Evolutionary conservation across 1,140 invertebrate species (phyloP).

Genomic region (Trypoxylus dichotomus): DNA sequence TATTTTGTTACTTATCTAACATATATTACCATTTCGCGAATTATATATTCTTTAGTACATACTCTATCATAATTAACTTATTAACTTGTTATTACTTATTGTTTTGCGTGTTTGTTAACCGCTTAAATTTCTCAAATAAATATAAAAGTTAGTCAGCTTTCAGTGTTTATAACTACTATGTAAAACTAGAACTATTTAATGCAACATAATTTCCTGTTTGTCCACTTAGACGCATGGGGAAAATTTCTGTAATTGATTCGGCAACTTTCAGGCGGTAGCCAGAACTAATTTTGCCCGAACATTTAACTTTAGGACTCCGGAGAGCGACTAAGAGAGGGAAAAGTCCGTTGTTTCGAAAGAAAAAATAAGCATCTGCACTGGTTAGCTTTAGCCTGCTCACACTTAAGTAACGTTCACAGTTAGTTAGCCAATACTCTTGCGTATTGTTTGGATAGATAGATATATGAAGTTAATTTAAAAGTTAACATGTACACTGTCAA

Average conservation of each 20-base stretch:
- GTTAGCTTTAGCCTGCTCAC: too few species aligned
- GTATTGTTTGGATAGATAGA: too few species aligned
- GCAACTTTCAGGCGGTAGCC: not conserved
- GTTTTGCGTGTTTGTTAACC: not conserved
- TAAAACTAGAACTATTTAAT: conserved; percentile 7
- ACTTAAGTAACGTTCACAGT: too few species aligned
- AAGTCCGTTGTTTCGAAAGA: not conserved
- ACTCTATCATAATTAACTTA: too few species aligned
- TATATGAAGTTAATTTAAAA: too few species aligned
- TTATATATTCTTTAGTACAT: too few species aligned
- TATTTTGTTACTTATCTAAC: too few species aligned
- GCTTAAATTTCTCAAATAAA: not conserved
- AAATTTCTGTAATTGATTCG: conserved; percentile 18
- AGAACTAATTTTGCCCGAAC: not conserved
- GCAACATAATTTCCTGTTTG: conserved; percentile 9
- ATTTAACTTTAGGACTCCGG: not conserved
- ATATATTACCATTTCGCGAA: too few species aligned
- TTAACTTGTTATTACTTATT: too few species aligned
- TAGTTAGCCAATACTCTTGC: too few species aligned
- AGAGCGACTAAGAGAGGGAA: not conserved
- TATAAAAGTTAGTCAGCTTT: not conserved
- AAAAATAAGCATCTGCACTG: not conserved
- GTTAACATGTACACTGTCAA: too few species aligned
- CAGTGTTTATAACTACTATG: conserved; percentile 9
- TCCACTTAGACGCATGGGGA: not conserved